Evolutionary conservation across 2,797 vertebrate genomes (phyloP), one percentile per base, ranked within the genome.

Genomic region (Brachyrhaphis roseni): DNA sequence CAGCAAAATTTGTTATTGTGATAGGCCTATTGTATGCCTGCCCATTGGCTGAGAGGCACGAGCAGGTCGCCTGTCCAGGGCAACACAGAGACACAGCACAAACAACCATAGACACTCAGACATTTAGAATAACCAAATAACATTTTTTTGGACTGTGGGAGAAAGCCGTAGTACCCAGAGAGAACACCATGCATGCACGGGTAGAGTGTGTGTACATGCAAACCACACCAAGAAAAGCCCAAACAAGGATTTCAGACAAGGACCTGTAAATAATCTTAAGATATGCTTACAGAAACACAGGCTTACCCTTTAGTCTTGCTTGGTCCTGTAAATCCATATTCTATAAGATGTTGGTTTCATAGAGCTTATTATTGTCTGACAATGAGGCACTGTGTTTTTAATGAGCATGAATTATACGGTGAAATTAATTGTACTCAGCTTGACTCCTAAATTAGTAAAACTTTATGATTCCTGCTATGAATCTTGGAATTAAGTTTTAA

Each of bases 331-430:
- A 45, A 18, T 57, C 66, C 72, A 15, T 8, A 5, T 13, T 57
- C 0, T 28, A 1, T 15, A 64, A 66, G 62, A 39, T n/a, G 59
- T 62, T 41, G 13, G 64, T 78, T 43, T 71, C 5, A 55, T 1
- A 7, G 2, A 57, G 28, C 64, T 79, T 43, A 81, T 86, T 80
- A 85, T 83, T 47, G 16, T 49, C 31, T 8, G 13, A 84, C 66
- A 80, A 77, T 64, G 43, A 80, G 49, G 15, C 43, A 51, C 53
- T 51, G 7, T 89, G 81, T 74, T 86, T 86, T 85, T 86, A 87
- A 91, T 85, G 78, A 89, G 28, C 23, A 75, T 0, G 66, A 73
- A 77, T 85, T 82, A 85, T 0, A 79, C 28, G 34, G 49, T 8
- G 0, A 75, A 45, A 84, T 83, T 84, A 83, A 76, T 71, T 71